A percentile compares a stretch with the other conserved stretches of the same genome.
Evolutionary conservation across 2,113 vertebrate genomes (phyloP).

Genomic region (Albula goreensis): DNA sequence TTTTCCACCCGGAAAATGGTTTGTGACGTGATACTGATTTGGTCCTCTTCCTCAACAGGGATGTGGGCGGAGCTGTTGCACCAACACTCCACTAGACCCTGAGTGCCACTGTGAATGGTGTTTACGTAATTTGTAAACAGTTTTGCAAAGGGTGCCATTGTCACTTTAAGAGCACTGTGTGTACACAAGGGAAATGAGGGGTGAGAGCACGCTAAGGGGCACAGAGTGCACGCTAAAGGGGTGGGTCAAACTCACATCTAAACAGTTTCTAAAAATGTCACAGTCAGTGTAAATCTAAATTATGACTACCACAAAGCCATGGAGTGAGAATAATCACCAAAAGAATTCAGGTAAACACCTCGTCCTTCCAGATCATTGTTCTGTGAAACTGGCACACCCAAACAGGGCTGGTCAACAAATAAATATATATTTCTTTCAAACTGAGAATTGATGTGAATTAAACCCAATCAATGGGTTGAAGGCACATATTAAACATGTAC

Average conservation of each 20-base stretch:
- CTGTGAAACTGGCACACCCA: constrained; percentile 26
- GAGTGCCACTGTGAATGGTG: not conserved
- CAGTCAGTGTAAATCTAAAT: constrained; percentile 18
- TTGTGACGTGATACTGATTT: not conserved
- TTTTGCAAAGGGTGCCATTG: constrained; percentile 16
- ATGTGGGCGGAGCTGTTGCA: not conserved
- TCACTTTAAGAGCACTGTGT: constrained; percentile 6
- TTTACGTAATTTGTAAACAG: not conserved
- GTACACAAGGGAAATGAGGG: not conserved
- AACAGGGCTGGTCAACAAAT: constrained; percentile 25
- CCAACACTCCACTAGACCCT: not conserved
- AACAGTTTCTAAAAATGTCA: constrained; percentile 24
- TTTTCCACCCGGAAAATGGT: not conserved
- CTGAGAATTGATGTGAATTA: not conserved
- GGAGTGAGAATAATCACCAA: constrained; percentile 29
- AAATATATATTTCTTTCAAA: constrained; percentile 15
- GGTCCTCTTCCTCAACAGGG: not conserved
- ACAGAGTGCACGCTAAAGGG: not conserved
- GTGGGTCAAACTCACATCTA: not conserved
- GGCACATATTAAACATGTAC: no score
- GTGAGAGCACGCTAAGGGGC: not conserved
- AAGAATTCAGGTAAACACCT: constrained; percentile 40
- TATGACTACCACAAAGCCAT: constrained; percentile 23
- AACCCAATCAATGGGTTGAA: no score
- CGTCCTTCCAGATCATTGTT: constrained; percentile 41